Evolutionary conservation across 2,113 vertebrate species (phyloP).

Genomic region (Phyllostomus hastatus): DNA sequence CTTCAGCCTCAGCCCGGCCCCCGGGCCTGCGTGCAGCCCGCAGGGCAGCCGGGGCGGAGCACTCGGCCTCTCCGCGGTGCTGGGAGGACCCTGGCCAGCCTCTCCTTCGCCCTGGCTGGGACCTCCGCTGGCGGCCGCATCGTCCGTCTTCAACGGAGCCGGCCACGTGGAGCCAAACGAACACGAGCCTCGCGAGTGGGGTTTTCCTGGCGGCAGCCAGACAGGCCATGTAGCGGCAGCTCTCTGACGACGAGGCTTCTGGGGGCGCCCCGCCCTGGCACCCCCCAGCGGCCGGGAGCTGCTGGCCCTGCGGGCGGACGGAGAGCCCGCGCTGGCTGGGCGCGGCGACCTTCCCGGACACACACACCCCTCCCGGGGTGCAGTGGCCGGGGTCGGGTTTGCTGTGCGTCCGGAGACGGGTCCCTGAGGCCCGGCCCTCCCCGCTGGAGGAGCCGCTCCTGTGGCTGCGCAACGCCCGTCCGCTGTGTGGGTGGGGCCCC

Average conservation of each 20-base stretch:
- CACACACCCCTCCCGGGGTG: neutral
- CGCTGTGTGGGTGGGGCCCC: neutral
- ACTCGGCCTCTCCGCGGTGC: rapidly evolving
- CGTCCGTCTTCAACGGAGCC: no score
- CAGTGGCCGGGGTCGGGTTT: neutral
- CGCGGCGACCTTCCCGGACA: rapidly evolving
- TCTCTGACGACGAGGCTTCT: neutral
- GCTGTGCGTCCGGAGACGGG: neutral
- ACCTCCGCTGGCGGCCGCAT: rapidly evolving
- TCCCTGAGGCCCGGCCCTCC: neutral
- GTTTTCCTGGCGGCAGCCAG: neutral
- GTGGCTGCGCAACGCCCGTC: neutral
- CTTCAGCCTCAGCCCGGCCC: neutral
- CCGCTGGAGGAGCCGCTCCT: neutral
- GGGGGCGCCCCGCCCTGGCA: neutral
- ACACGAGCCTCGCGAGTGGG: neutral
- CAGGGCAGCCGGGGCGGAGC: neutral
- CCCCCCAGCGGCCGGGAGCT: neutral
- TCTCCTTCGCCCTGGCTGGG: no score
- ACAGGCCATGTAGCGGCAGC: no score
- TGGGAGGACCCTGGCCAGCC: neutral
- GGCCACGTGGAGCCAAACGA: rapidly evolving
- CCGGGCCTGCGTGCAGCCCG: neutral
- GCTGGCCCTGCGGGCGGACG: neutral
- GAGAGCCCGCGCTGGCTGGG: no score